Conservation (phyloP, 2,888 invertebrate species). For the Acrocyrtus sp. region DNA sequence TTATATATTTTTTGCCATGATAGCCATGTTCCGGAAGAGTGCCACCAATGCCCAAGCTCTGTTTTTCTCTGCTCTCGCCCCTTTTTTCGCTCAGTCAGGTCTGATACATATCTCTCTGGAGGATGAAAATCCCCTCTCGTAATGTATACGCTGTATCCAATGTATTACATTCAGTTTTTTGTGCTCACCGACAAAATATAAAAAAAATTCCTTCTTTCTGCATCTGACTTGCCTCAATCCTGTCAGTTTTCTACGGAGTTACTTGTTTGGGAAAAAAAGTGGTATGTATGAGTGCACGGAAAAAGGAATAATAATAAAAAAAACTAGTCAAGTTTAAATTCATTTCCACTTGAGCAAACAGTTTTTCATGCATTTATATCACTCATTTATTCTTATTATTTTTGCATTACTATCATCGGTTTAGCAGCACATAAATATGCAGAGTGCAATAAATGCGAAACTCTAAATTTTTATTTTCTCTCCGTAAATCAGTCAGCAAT, state of each 20-base stretch:
- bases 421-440: neutral
- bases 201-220: too few species aligned
- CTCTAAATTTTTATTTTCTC: slow-evolving; percentile 2
- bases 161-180: too few species aligned
- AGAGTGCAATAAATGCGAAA: too few species aligned
- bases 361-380: slow-evolving; percentile 43
- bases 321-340: slow-evolving; percentile 19
- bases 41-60: slow-evolving; percentile 50
- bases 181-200: too few species aligned
- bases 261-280: neutral
- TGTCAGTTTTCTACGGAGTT: slow-evolving; percentile 8
- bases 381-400: slow-evolving; percentile 27
- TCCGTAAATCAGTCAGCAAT: slow-evolving; percentile 19
- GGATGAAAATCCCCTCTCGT: neutral
- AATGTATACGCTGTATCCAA: neutral
- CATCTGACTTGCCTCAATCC: slow-evolving; percentile 20
- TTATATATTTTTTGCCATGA: slow-evolving; percentile 10
- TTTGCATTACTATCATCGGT: slow-evolving; percentile 26
- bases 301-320: neutral
- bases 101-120: slow-evolving; percentile 20
- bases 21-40: slow-evolving; percentile 63
- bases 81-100: slow-evolving; percentile 24
- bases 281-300: neutral
- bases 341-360: slow-evolving; percentile 38
- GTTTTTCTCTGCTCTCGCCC: slow-evolving; percentile 34